Percentiles rank a stretch among this genome's conserved stretches.
phyloP scores from a whole-genome alignment of 2,113 vertebrate genomes.

The Porphyrio hochstetteri region DNA sequence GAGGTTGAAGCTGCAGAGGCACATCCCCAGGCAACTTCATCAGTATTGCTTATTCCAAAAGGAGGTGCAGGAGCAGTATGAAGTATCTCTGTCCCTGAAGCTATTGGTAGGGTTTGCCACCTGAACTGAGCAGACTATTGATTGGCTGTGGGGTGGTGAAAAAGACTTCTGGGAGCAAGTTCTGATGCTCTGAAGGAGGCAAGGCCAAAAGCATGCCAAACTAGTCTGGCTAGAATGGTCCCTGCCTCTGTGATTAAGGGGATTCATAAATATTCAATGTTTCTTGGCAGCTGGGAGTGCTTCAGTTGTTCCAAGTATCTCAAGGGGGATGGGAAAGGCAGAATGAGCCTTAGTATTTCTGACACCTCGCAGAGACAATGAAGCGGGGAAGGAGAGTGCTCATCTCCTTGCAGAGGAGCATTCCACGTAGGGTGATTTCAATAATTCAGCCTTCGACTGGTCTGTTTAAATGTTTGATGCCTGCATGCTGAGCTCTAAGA shows the following conservation, averaged over 20 bases:
- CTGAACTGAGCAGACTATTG: neutral
- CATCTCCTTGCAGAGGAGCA: neutral
- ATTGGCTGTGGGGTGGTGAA: neutral
- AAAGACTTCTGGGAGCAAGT: neutral
- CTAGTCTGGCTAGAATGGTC: slow-evolving; percentile 11
- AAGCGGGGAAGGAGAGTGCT: slow-evolving; percentile 6
- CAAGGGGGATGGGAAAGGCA: slow-evolving; percentile 45
- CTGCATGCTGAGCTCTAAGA: slow-evolving; percentile 10
- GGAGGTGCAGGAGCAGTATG: neutral
- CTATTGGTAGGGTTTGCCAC: neutral
- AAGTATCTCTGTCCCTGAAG: neutral
- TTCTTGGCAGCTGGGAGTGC: slow-evolving; percentile 67
- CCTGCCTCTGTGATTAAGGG: slow-evolving; percentile 57
- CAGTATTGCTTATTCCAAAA: neutral
- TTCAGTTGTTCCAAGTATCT: slow-evolving; percentile 46
- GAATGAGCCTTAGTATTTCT: slow-evolving; percentile 53
- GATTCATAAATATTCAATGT: slow-evolving; percentile 65
- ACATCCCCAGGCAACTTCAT: neutral
- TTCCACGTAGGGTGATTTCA: slow-evolving; percentile 13
- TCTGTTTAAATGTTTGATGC: slow-evolving; percentile 65
- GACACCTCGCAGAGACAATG: slow-evolving; percentile 58
- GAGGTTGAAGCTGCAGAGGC: neutral
- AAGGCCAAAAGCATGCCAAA: neutral
- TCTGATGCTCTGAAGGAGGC: neutral
- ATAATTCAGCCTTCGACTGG: slow-evolving; percentile 61